Evolutionary conservation across 2,113 vertebrate genomes (phyloP).

Genomic region (Maccullochella peelii): DNA sequence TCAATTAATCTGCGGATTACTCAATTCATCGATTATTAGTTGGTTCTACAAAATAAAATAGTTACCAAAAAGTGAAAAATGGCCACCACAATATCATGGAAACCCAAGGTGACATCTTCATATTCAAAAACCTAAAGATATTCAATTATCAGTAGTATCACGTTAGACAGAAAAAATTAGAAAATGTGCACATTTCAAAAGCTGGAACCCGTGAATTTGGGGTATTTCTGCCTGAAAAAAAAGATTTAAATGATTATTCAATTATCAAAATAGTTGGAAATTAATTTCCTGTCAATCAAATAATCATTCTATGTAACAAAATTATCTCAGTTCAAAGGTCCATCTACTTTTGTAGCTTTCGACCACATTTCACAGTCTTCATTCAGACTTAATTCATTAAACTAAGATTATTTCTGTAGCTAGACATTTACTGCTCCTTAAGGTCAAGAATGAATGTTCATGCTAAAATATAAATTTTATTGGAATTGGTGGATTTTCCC

Average conservation of each 20-base stretch:
- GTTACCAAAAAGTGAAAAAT: not conserved
- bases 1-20: too few species aligned
- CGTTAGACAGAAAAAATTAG: not conserved
- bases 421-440: not conserved
- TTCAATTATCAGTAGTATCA: not conserved
- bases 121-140: not conserved
- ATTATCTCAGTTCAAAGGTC: not conserved
- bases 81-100: too few species aligned
- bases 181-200: not conserved
- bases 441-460: not conserved
- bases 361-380: not conserved
- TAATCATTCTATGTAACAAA: not conserved
- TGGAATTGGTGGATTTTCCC: conserved; percentile 10
- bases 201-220: not conserved
- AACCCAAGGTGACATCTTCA: not conserved
- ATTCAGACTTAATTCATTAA: not conserved
- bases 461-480: not conserved
- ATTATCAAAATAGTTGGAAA: not conserved
- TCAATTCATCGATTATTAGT: not conserved
- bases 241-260: not conserved
- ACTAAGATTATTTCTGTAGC: not conserved
- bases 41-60: not conserved
- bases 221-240: not conserved
- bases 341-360: not conserved
- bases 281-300: not conserved